Conservation (phyloP, 1,140 invertebrate species). For the Anastrepha obliqua region DNA sequence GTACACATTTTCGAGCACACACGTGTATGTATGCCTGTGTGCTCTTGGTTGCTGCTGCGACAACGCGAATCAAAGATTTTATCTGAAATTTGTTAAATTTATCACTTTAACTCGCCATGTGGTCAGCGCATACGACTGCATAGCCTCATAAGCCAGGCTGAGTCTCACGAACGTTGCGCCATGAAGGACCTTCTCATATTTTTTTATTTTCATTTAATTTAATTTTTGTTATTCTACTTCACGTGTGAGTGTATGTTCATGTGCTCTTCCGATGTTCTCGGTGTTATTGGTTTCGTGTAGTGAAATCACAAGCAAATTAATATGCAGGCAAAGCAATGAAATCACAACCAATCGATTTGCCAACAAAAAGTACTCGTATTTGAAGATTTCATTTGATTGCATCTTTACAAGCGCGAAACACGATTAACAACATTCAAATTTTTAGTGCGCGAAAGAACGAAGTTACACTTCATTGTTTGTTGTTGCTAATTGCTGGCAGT, state of each 20-base stretch:
- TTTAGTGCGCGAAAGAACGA: background rate
- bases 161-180: background rate
- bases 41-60: background rate
- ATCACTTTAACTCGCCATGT: constrained; percentile 57
- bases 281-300: background rate
- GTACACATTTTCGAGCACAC: background rate
- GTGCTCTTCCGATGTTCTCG: background rate
- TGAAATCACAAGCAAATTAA: constrained; percentile 43
- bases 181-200: constrained; percentile 31
- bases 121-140: constrained; percentile 31
- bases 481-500: background rate
- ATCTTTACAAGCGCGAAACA: constrained; percentile 44
- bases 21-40: background rate
- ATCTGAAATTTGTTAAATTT: constrained; percentile 58
- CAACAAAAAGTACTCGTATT: background rate
- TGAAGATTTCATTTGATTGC: constrained; percentile 34
- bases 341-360: constrained; percentile 43
- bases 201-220: background rate
- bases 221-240: constrained; percentile 4
- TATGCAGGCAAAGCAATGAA: constrained; percentile 26
- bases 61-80: constrained; percentile 54
- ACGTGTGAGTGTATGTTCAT: background rate
- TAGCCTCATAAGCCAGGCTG: background rate
- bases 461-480: background rate
- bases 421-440: constrained; percentile 49